Percentiles rank a stretch among this genome's conserved stretches.
Conservation (phyloP, 2,113 vertebrate genomes). For the Anoplopoma fimbria region DNA sequence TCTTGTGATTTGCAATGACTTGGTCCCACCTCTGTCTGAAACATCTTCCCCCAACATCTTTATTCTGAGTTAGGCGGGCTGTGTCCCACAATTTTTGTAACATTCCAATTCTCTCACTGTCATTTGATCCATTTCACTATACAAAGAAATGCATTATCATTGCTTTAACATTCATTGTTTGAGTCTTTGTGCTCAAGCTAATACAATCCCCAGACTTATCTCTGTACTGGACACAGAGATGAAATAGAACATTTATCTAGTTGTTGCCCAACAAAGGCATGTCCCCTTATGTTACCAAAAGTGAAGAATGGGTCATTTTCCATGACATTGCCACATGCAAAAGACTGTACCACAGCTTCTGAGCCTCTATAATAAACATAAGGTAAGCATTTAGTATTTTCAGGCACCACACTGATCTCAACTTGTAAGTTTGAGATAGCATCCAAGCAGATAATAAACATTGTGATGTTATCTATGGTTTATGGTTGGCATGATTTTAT, state of each 20-base stretch:
- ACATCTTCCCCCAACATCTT: no score
- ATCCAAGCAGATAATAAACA: not conserved
- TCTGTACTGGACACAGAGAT: not conserved
- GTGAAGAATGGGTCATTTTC: not conserved
- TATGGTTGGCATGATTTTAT: not conserved
- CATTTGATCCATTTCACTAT: no score
- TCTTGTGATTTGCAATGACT: no score
- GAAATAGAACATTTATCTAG: not conserved
- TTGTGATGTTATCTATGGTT: not conserved
- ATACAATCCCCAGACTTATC: not conserved
- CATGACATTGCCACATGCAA: not conserved
- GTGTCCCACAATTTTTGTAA: no score
- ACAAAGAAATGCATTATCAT: not conserved
- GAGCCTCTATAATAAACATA: not conserved
- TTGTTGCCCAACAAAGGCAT: not conserved
- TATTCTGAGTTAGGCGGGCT: no score
- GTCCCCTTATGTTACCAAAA: not conserved
- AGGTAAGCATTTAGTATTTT: not conserved
- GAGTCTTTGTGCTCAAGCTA: not conserved
- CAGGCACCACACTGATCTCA: not conserved
- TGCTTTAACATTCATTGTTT: not conserved
- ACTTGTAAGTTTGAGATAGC: not conserved
- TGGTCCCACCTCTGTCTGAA: no score
- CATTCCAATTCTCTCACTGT: no score
- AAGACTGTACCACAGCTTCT: not conserved